Base-by-base conservation (phyloP, 2,888 invertebrate species). In the Smittia aterrima region DNA sequence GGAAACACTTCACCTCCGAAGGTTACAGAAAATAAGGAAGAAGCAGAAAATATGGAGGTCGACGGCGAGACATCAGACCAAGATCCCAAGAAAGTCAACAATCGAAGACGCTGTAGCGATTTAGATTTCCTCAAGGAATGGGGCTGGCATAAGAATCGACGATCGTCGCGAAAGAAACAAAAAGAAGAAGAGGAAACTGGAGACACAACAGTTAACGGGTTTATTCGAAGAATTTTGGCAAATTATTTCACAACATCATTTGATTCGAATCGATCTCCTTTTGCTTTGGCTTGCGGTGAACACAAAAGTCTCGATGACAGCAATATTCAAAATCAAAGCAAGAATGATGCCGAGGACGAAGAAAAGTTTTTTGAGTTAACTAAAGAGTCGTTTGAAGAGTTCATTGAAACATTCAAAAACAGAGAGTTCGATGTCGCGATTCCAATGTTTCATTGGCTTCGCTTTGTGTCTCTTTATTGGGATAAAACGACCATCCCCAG, bases 111-210 rank as follows among this genome's bases (percentile, higher is more conserved):
- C 76, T 87, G 92, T 47, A 91, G 90, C 81, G 89, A 90, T 32
- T 82, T 92, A 13, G 89, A 88, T 67, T 89, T 89, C 77, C 81
- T 92, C 22, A 89, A 91, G 78, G 89, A 90, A 77, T 91, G 92
- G 91, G 90, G 90, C 70, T 92, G 92, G 90, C 91, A 91, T 77
- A 81, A 81, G 76, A 80, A 79, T 75, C 78, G 80, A 0, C 77
- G 79, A 1, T 77, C 79, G 0, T 79, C 80, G 16, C 77, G 80
- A 2, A 80, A 80, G 74, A 81, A 79, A 74, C 77, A 78, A 18
- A 76, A 78, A 11, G 80, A 80, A 75, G 74, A 74, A 18, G 66
- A 66, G 1, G 74, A 74, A 25, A 47, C 74, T 16, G 74, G 77
- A 3, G 80, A 81, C 75, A 78, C 78, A 13, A 78, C 79, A 1